Base-by-base conservation (phyloP, 2,888 invertebrate genomes). In the Mesoligia furuncula region DNA sequence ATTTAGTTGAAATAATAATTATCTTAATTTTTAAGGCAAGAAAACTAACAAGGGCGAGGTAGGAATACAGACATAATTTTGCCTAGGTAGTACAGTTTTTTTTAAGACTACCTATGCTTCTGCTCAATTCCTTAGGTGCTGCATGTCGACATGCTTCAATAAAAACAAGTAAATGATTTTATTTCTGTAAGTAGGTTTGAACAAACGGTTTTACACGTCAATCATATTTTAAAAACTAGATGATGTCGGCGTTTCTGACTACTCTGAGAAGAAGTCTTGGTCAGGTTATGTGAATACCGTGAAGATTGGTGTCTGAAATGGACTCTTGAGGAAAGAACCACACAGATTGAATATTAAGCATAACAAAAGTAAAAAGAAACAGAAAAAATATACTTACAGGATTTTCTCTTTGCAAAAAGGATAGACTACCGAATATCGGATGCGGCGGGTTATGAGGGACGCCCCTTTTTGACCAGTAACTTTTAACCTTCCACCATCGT, bases 371-470 rank as follows among this genome's bases (percentile, higher is more conserved):
- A 54, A 54, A 9, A 65, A n/a, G 13, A 2, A 24, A 31, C 31
- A 48, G 31, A 31, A 3, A 48, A 13, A 67, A 67, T 54, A 4
- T 73, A 89, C 91, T 90, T 81, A 93, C 94, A 76, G 90, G 84
- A 85, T 94, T 93, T 42, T 90, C 76, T 42, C 85, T 87, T 57
- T 84, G 90, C 62, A 94, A 71, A 76, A 93, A 94, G 0, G 90
- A 91, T 27, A 94, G 88, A 70, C 92, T 94, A 0, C 94, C 94
- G 11, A 91, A 31, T 1, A 94, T 24, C 0, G 90, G 90, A 62
- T 93, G 88, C 0, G 93, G 93, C 0, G 87, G 84, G 5, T 81
- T 64, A 65, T 91, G 87, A 0, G 92, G 91, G 0, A 94, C 93
- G 0, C 90, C 90, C 0, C 86, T 89, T 6, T 87, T 78, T 0